Base-by-base conservation (phyloP, 1,140 invertebrate genomes). In the Drosophila biarmipes region DNA sequence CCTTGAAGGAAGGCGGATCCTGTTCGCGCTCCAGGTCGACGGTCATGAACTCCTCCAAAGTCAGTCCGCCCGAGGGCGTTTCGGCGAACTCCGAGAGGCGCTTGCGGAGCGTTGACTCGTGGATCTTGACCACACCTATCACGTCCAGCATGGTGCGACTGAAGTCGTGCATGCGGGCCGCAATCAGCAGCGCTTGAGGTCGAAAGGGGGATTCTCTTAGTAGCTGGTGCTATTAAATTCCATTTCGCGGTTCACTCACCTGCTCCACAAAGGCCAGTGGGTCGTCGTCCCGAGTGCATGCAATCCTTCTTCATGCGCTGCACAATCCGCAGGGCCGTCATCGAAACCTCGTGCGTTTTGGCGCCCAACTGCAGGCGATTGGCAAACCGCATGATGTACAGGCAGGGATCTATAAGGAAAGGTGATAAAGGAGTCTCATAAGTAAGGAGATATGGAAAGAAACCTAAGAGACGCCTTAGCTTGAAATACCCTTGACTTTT, bases 221-320 rank as follows among this genome's bases (percentile, higher is more conserved):
- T 10, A 24, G 24, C 24, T 12, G 4, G 6, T 12, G 4, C 17
- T n/a, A 19, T 29, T 35, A 40, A 29, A 14, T 38, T n/a, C 6
- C 10, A 14, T 24, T 29, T 8, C 5, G 15, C 14, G 2, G 8
- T 40, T 7, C 19, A 89, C 90, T 92, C 92, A 98, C 97, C 97
- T 92, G 98, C 98, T 14, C 98, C 98, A 93, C 98, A 99, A 29
- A 99, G 93, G 29, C 98, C 99, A 1, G 98, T 99, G 12, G 99
- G 98, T 86, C 98, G 93, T 57, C 99, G 94, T 19, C 99, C 99
- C 4, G 97, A 98, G 90, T 99, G 97, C 92, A 99, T 97, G 93
- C 97, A 99, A 93, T 99, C 99, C 82, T 97, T 95, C 92, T 99
- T 99, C 99, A 99, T 99, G 86, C 99, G 93, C 91, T 98, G 96